These are phyloP conservation scores for Ahaetulla prasina DNA, from an alignment of 2,113 vertebrate genomes.

Conservation along the genomic window DNA sequence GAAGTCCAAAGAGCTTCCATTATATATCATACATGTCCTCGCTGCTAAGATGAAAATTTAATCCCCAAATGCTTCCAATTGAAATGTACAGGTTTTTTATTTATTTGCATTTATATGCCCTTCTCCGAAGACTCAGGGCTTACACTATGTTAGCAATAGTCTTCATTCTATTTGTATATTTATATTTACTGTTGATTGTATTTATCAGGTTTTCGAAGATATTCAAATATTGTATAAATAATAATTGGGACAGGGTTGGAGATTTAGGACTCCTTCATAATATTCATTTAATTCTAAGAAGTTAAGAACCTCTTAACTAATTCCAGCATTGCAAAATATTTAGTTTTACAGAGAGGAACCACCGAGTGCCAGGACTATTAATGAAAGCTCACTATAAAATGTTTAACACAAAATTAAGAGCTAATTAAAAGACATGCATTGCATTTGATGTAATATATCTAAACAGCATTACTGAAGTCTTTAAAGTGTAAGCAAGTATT, in stretches of 20 bases:
- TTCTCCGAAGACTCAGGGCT: no score
- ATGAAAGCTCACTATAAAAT: neutral
- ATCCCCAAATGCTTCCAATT: no score
- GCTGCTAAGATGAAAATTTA: no score
- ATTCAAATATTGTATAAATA: neutral
- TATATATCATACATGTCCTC: no score
- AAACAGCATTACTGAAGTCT: neutral
- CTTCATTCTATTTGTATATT: no score
- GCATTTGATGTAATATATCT: neutral
- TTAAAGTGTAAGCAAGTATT: neutral
- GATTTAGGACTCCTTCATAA: neutral
- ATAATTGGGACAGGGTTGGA: neutral
- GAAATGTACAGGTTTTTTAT: no score
- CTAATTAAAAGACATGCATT: neutral
- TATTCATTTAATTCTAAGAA: neutral
- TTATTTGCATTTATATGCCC: no score
- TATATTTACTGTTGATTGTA: neutral
- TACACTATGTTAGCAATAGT: no score
- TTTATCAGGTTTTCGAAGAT: neutral
- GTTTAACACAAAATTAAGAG: neutral
- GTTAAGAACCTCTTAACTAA: neutral
- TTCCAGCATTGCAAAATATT: neutral
- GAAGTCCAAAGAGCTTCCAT: no score
- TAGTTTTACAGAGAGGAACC: neutral
- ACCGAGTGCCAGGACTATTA: neutral